Base-by-base conservation (phyloP, 1,140 invertebrate genomes). In the Bemisia tabaci region DNA sequence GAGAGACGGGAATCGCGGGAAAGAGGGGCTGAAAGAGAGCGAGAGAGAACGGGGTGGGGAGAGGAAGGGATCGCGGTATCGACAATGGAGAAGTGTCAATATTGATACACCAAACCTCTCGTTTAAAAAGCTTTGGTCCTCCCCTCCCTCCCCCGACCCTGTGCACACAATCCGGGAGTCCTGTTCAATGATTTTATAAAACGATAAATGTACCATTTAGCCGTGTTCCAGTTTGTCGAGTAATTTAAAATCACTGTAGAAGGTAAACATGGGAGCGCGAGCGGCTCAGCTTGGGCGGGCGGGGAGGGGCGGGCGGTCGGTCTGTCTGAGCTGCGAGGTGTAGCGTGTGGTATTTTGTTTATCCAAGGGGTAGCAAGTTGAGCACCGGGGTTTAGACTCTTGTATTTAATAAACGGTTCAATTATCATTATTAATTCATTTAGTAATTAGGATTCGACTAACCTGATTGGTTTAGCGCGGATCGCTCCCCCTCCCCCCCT, bases 381-480 rank as follows among this genome's bases (percentile, higher is more conserved):
- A 48, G 33, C 33, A 17, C 33, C 5, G 33, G 17, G 33, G 33
- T 48, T 48, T 48, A 48, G 33, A 9, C 33, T 48, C 33, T 48
- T 48, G 33, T 48, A 48, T 48, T 48, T 48, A 48, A 48, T 48
- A 48, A 48, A 48, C 33, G 33, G 33, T 48, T 48, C 33, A 48
- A 48, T 48, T 48, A 48, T 48, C 33, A 48, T 48, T 48, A 48
- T 48, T 48, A 48, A 48, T 48, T 48, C 33, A 48, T 48, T 48
- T 48, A 48, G 33, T 48, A 48, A 48, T 48, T 48, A 48, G 5
- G 33, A 48, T 48, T 17, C 33, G 33, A 48, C 33, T 48, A 48
- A 48, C 33, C 33, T 48, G 33, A 48, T 48, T 48, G 33, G 33
- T 48, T 48, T 48, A 48, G 33, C 33, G 33, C 5, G 33, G 5